Evolutionary conservation across 2,888 invertebrate genomes (phyloP), one percentile per base, ranked within the genome.

Genomic region (Parnassius glacialis): DNA sequence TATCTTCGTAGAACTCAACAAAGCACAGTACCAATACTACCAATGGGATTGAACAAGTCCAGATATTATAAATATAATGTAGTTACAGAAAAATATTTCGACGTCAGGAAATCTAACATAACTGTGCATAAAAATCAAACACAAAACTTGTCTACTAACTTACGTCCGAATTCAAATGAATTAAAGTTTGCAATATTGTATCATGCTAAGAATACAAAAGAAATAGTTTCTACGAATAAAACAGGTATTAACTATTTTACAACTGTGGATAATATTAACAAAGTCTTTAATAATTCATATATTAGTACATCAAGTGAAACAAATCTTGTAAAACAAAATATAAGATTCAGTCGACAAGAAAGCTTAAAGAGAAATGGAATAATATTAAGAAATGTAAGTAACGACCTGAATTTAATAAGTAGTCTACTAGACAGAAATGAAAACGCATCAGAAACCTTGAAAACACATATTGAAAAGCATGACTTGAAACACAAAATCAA

Each of bases 401-500:
- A 59, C 10, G 11, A 52, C 16, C 2, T 53, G 0, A 25, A 45
- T 42, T 12, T 53, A 25, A 53, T 59, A 9, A 47, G 34, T 47
- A 43, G 41, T 9, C 47, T 59, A 16, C 44, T 62, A 0, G 54
- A 58, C n/a, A 51, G 50, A 12, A 58, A 62, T 9, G 61, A 69
- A 41, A 43, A 54, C 50, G 48, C 45, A 16, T 42, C 34, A 10
- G 51, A 51, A 3, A 45, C 54, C 48, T 76, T n/a, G 64, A 75
- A 45, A 67, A 63, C 10, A 59, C 73, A 13, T 54, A 76, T 2
- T 66, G 62, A 44, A 73, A 67, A 10, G 2, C 0, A 48, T 48
- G 75, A 12, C 55, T 76, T 16, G 65, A 64, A 34, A 63, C 73
- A 51, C 58, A 73, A 34, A 55, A 58, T 59, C 10, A 76, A 71